These are phyloP conservation scores for Leucania comma DNA, from an alignment of 2,888 invertebrate species.

Conservation along the genomic window DNA sequence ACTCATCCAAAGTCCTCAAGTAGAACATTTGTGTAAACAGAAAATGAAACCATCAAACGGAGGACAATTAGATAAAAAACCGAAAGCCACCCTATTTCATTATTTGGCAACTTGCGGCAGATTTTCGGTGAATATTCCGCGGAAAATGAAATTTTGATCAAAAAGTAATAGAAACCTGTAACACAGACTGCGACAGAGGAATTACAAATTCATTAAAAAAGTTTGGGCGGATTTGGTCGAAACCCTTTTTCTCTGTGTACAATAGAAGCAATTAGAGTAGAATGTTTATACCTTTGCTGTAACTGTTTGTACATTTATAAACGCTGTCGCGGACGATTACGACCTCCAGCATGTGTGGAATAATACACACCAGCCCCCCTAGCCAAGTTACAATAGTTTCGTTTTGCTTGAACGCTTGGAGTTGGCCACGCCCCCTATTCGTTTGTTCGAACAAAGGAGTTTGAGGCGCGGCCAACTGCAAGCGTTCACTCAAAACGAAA, in stretches of 20 bases:
- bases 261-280: constrained; percentile 49
- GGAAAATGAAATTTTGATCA: constrained; percentile 58
- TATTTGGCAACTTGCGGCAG: constrained; percentile 42
- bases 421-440: no score
- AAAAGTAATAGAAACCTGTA: constrained; percentile 62
- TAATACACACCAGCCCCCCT: no score
- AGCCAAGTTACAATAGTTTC: no score
- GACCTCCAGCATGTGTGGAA: not conserved
- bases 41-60: constrained; percentile 24
- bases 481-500: no score
- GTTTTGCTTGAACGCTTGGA: no score
- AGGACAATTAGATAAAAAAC: constrained; percentile 40
- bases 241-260: constrained; percentile 67
- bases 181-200: constrained; percentile 64
- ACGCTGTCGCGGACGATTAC: constrained; percentile 19
- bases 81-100: constrained; percentile 33
- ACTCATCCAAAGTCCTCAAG: not conserved
- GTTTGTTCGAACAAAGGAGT: no score
- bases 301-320: constrained; percentile 44
- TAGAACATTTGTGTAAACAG: constrained; percentile 19
- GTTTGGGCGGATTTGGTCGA: constrained; percentile 69
- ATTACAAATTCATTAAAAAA: constrained; percentile 78
- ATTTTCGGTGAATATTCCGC: constrained; percentile 47
- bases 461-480: no score
- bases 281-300: constrained; percentile 40